Percentiles rank a stretch among this genome's conserved stretches.
Conservation (phyloP, 1,140 invertebrate genomes). For the Sinonovacula constricta region DNA sequence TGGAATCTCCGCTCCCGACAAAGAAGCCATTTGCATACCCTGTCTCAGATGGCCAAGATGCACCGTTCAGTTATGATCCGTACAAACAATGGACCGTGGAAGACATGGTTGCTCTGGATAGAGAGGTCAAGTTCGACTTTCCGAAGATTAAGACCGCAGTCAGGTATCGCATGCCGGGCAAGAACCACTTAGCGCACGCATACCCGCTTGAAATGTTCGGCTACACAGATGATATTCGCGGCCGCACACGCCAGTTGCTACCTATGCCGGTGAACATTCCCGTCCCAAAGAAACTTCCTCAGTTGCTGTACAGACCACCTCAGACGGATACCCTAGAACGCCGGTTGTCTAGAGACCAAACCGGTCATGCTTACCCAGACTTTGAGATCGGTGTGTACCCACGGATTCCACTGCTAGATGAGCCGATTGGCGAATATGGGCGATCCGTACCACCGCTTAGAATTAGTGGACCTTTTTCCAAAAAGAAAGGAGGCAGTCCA, state of each 20-base stretch:
- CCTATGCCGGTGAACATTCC: slow-evolving; percentile 28
- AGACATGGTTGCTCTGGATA: slow-evolving; percentile 24
- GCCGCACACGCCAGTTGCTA: slow-evolving; percentile 8
- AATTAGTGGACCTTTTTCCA: background rate
- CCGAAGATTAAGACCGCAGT: slow-evolving; percentile 29
- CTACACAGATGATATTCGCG: slow-evolving; percentile 3
- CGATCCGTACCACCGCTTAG: background rate
- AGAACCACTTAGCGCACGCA: slow-evolving; percentile 23
- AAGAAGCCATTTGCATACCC: slow-evolving; percentile 10
- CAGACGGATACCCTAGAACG: background rate
- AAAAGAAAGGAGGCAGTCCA: background rate
- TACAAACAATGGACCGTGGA: slow-evolving; percentile 14
- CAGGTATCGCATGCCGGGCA: slow-evolving; percentile 25
- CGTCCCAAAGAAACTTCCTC: slow-evolving; percentile 39
- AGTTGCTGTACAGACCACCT: slow-evolving; percentile 32
- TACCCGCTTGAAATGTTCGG: slow-evolving; percentile 44
- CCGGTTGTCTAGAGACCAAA: background rate
- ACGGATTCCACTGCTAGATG: background rate
- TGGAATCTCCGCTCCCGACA: background rate
- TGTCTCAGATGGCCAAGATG: slow-evolving; percentile 16
- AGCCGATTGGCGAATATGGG: background rate
- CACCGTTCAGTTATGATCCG: slow-evolving; percentile 21
- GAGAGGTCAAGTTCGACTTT: slow-evolving; percentile 28
- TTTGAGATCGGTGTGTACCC: slow-evolving; percentile 18
- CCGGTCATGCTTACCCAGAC: background rate